Conservation (phyloP, 2,797 vertebrate species). For the Tolypeutes matacus region DNA sequence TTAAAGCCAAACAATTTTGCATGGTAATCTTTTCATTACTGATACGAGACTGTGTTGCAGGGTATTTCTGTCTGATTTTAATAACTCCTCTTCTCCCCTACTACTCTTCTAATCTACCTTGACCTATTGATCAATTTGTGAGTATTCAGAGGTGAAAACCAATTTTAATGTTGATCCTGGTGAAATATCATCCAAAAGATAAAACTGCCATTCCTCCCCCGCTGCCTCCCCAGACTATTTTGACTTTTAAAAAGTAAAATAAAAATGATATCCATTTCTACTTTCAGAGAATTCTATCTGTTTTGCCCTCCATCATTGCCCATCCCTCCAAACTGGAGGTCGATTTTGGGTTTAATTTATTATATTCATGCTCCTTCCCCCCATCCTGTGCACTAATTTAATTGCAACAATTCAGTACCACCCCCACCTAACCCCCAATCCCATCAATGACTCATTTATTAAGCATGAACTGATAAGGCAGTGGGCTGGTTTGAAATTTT, state of each 20-base stretch:
- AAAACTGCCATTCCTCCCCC: background rate
- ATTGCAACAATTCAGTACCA: background rate
- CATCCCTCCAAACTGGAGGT: background rate
- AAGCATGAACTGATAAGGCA: background rate
- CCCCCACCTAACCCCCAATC: fast-evolving
- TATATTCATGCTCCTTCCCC: background rate
- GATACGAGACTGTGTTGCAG: background rate
- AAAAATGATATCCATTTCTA: background rate
- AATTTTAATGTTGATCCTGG: background rate
- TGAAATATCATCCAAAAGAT: slow-evolving; percentile 1
- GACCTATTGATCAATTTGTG: background rate
- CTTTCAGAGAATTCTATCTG: background rate
- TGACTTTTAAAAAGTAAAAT: slow-evolving; percentile 46
- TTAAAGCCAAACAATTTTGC: background rate
- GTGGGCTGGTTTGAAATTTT: background rate
- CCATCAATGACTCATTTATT: background rate
- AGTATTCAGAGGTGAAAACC: background rate
- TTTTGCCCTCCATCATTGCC: background rate
- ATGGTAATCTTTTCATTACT: background rate
- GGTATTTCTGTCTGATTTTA: background rate
- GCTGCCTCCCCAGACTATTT: background rate
- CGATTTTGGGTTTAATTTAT: background rate
- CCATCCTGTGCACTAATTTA: background rate
- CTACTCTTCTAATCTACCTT: background rate
- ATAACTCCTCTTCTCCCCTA: background rate